A percentile compares a stretch with the other conserved stretches of the same genome.
Conservation (phyloP, 2,888 invertebrate species). For the Lamproptera curius region DNA sequence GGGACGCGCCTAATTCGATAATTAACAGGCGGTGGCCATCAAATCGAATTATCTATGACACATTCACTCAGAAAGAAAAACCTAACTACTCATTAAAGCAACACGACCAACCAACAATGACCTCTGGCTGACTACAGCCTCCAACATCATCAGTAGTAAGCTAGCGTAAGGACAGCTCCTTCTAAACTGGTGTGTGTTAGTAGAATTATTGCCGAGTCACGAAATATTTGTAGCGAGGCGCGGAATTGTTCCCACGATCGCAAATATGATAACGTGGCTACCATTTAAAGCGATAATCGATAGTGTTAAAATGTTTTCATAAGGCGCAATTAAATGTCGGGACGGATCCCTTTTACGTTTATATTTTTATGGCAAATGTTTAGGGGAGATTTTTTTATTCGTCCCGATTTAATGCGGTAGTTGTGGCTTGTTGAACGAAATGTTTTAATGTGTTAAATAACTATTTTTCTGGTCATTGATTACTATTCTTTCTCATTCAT, state of each 20-base stretch:
- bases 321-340: slow-evolving; percentile 6
- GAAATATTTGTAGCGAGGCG: slow-evolving; percentile 46
- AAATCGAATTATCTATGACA: slow-evolving; percentile 76
- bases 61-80: slow-evolving; percentile 66
- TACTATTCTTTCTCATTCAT: too few species aligned
- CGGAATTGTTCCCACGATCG: slow-evolving; percentile 67
- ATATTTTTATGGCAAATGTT: too few species aligned
- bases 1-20: slow-evolving; percentile 65
- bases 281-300: slow-evolving; percentile 28
- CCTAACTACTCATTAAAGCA: slow-evolving; percentile 67
- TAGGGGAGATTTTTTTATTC: too few species aligned
- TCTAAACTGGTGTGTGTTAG: slow-evolving; percentile 37
- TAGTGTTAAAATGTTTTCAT: slow-evolving; percentile 19
- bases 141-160: neutral
- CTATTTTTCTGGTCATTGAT: too few species aligned
- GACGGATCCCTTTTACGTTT: too few species aligned
- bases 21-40: slow-evolving; percentile 63
- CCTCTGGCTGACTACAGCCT: slow-evolving; percentile 23
- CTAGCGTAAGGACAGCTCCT: slow-evolving; percentile 29
- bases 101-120: slow-evolving; percentile 40
- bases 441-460: too few species aligned
- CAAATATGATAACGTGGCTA: slow-evolving; percentile 57
- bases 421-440: too few species aligned
- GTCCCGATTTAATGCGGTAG: too few species aligned
- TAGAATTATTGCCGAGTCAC: slow-evolving; percentile 62